Evolutionary conservation across 2,888 invertebrate genomes (phyloP), one percentile per base, ranked within the genome.

Genomic region (Tigriopus californicus): DNA sequence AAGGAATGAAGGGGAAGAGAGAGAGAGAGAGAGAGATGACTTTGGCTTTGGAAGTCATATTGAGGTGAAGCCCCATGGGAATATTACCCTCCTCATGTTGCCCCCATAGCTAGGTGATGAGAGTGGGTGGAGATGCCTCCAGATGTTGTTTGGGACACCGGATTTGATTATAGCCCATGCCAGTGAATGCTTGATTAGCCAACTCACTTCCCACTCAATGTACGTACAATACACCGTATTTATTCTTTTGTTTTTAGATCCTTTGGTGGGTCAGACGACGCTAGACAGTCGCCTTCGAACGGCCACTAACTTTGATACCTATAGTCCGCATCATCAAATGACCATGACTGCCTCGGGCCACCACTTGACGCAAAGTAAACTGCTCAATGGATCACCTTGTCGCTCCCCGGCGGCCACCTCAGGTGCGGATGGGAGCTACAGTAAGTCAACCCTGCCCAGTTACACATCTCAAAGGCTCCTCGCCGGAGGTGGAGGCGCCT

Each of bases 191-290:
- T 44, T 18, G 15, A 18, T 44, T 44, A 18, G 44, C 44, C 44
- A n/a, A 44, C n/a, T 44, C 18, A 11, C 44, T 44, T 10, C 44
- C n/a, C 15, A 18, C 18, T 44, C 15, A 44, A n/a, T 44, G n/a
- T 44, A 15, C 24, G n/a, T n/a, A 49, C 51, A 20, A n/a, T 51
- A 8, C 41, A 52, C 41, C 18, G 15, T 24, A 52, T 51, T 53
- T 20, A 25, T 49, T 22, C 24, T 58, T 42, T 25, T 15, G 13
- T 42, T 54, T 54, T 13, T 22, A 56, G 56, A 56, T 56, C 56
- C 44, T 20, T 42, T 56, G 52, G 52, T 24, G 42, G 44, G 44
- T 10, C 56, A 56, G 18, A 56, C 56, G 20, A 56, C 56, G 2
- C 2, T 56, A 12, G 56, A 56, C 44, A 56, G 56, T 46, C 42